These are phyloP conservation scores for Petrocephalus zakoni DNA, from an alignment of 2,113 vertebrate species.

Conservation along the genomic window DNA sequence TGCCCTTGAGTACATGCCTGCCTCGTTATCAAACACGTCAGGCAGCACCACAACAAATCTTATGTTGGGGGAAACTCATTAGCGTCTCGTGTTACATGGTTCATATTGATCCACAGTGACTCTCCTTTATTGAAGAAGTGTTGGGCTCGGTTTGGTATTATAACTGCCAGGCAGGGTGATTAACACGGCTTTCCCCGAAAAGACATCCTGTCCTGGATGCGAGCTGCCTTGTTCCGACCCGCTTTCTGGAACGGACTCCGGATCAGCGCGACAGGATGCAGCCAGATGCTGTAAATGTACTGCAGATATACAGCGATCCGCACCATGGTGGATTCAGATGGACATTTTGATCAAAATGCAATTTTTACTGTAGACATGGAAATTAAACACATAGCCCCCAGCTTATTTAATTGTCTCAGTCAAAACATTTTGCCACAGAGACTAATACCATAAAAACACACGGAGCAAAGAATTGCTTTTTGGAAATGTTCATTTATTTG, in stretches of 20 bases:
- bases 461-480: neutral
- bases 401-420: neutral
- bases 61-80: neutral
- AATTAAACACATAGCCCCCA: neutral
- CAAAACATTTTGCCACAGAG: neutral
- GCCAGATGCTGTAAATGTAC: neutral
- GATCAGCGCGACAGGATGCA: neutral
- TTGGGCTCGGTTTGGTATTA: neutral
- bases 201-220: neutral
- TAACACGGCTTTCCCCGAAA: neutral
- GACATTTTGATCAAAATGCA: neutral
- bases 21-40: neutral
- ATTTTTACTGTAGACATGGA: neutral
- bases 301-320: neutral
- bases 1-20: neutral
- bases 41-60: neutral
- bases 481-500: neutral
- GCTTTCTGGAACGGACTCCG: neutral
- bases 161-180: neutral
- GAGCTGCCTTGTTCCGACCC: neutral
- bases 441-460: neutral
- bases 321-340: neutral
- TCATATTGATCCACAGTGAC: neutral
- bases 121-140: neutral
- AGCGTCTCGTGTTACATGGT: neutral